phyloP scores from a whole-genome alignment of 2,113 vertebrate genomes.

The Amblyopsis rosae region DNA sequence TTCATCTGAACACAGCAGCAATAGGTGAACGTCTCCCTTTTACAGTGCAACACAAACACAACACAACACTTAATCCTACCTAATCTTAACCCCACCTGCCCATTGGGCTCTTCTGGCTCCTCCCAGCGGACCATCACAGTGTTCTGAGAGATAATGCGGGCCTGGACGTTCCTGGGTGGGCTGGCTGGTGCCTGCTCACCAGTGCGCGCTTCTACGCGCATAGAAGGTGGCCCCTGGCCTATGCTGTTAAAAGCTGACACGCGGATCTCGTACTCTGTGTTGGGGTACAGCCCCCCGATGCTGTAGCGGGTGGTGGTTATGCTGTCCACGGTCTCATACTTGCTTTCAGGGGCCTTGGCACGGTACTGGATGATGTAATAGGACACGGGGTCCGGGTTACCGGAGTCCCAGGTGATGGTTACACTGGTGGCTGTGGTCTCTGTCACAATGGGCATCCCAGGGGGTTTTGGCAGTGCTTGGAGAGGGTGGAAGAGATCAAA shows the following conservation, averaged over 20 bases:
- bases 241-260: slow-evolving; percentile 97
- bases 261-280: slow-evolving; percentile 96
- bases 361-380: slow-evolving; percentile 98
- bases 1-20: too few relatives aligned
- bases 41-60: too few relatives aligned
- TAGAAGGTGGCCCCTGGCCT: slow-evolving; percentile 91
- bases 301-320: slow-evolving; percentile 98
- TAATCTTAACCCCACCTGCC: slow-evolving; percentile 78
- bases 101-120: slow-evolving; percentile 95
- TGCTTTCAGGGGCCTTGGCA: slow-evolving; percentile 92
- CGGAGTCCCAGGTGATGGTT: slow-evolving; percentile 98
- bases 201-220: slow-evolving; percentile 89
- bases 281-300: slow-evolving; percentile 96
- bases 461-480: slow-evolving; percentile 92
- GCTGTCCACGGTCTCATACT: slow-evolving; percentile 93
- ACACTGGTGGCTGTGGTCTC: slow-evolving; percentile 97
- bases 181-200: slow-evolving; percentile 96
- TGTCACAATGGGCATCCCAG: slow-evolving; percentile 90
- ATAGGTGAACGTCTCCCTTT: too few relatives aligned
- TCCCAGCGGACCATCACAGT: slow-evolving; percentile 98
- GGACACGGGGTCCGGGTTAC: slow-evolving; percentile 93
- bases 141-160: slow-evolving; percentile 88
- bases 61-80: too few relatives aligned
- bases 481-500: slow-evolving; percentile 3
- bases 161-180: slow-evolving; percentile 91